Conservation (phyloP, 1,140 invertebrate genomes). For the Hypothenemus hampei region DNA sequence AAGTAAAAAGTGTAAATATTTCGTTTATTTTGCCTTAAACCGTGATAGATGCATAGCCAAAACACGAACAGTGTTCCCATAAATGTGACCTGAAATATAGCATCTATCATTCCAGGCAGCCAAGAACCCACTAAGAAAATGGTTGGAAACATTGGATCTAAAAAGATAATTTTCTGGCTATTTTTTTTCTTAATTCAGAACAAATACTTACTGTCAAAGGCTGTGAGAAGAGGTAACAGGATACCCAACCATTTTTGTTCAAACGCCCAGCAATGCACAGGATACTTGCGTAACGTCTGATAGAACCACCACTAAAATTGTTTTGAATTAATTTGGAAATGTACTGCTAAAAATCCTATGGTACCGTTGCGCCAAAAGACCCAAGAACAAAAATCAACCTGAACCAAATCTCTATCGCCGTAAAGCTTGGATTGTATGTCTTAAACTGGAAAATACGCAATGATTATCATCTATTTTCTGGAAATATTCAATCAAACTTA, state of each 20-base stretch:
- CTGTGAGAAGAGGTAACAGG: conserved; percentile 79
- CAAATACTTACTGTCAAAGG: conserved; percentile 80
- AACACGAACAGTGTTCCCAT: conserved; percentile 83
- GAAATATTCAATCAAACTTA: conserved; percentile 54
- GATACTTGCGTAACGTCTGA: conserved; percentile 81
- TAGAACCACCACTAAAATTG: conserved; percentile 83
- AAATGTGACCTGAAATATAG: conserved; percentile 86
- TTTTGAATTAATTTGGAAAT: conserved; percentile 2
- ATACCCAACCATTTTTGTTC: conserved; percentile 96
- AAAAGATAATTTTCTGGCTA: conserved; percentile 26
- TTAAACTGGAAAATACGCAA: conserved; percentile 74
- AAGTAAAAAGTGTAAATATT: conserved; percentile 82
- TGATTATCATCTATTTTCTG: not conserved
- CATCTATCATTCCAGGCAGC: conserved; percentile 86
- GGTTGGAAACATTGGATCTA: conserved; percentile 92
- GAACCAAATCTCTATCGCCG: conserved; percentile 96
- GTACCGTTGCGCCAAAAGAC: conserved; percentile 82
- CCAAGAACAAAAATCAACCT: conserved; percentile 85
- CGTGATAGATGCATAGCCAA: conserved; percentile 94
- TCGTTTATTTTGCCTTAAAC: conserved; percentile 88
- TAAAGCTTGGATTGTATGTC: conserved; percentile 92
- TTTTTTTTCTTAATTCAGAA: not conserved
- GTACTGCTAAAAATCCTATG: not conserved
- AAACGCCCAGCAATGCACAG: conserved; percentile 90
- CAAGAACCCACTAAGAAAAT: conserved; percentile 86